phyloP scores from a whole-genome alignment of 2,113 vertebrate species.

The Nesogale talazaci region DNA sequence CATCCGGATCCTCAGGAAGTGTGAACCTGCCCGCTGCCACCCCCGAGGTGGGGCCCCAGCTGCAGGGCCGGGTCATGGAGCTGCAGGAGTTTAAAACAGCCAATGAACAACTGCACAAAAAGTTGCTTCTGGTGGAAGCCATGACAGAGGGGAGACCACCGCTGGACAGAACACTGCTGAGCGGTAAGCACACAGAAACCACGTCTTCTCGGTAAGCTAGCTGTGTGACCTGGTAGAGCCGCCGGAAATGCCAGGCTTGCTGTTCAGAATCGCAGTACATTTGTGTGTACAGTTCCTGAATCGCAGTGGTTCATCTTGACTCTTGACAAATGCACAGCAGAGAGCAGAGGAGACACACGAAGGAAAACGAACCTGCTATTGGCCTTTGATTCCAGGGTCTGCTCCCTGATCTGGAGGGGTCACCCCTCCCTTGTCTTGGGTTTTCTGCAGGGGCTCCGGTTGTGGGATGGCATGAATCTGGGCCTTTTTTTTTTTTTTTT shows the following conservation, averaged over 20 bases:
- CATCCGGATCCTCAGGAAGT: conserved; percentile 68
- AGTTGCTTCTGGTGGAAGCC: conserved; percentile 75
- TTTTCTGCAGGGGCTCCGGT: background rate
- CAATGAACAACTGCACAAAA: conserved; percentile 83
- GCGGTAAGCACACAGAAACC: conserved; percentile 78
- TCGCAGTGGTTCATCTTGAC: conserved; percentile 58
- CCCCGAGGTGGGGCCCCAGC: conserved; percentile 62
- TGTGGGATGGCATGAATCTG: background rate
- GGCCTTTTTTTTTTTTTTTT: background rate
- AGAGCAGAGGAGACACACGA: background rate
- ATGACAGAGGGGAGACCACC: conserved; percentile 57
- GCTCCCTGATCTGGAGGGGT: background rate
- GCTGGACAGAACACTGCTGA: conserved; percentile 47
- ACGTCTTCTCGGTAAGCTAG: background rate
- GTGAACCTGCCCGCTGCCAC: background rate
- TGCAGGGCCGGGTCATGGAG: conserved; percentile 66
- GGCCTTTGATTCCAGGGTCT: conserved; percentile 16
- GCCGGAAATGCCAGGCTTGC: conserved; percentile 43
- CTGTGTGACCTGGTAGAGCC: background rate
- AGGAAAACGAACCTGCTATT: conserved; percentile 24
- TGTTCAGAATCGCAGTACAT: conserved; percentile 63
- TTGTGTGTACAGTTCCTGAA: conserved; percentile 45
- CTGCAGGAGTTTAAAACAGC: conserved; percentile 81
- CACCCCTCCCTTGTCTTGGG: background rate
- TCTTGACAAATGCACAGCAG: conserved; percentile 4